Conservation (phyloP, 2,797 vertebrate genomes). For the Fratercula arctica region DNA sequence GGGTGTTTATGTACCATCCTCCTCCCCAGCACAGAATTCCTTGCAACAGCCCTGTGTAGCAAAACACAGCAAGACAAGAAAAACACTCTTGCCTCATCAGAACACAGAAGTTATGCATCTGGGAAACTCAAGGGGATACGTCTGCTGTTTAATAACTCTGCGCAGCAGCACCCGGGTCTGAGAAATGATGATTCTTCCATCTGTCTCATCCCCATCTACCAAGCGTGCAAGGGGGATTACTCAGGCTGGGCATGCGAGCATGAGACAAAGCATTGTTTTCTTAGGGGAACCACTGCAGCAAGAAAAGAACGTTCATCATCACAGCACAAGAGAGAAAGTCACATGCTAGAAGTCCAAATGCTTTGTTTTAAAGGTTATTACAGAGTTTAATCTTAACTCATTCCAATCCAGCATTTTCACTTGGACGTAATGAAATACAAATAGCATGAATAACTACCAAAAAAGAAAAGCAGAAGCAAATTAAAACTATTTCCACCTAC, state of each 20-base stretch:
- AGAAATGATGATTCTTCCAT: not conserved
- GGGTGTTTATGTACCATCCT: not conserved
- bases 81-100: not conserved
- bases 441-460: not conserved
- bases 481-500: not conserved
- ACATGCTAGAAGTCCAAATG: not conserved
- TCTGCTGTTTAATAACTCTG: not conserved
- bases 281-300: conserved; percentile 2
- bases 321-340: not conserved
- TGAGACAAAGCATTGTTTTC: not conserved
- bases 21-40: not conserved
- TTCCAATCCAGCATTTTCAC: not conserved
- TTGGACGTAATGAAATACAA: not conserved
- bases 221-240: not conserved
- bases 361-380: not conserved
- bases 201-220: not conserved
- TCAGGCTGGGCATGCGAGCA: not conserved
- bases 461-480: not conserved
- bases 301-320: not conserved
- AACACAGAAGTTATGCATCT: not conserved
- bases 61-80: not conserved
- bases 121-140: not conserved
- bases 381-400: not conserved
- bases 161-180: not conserved
- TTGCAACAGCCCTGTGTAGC: not conserved